These are phyloP conservation scores for Papilio glaucus DNA, from an alignment of 1,140 invertebrate genomes.

Conservation along the genomic window DNA sequence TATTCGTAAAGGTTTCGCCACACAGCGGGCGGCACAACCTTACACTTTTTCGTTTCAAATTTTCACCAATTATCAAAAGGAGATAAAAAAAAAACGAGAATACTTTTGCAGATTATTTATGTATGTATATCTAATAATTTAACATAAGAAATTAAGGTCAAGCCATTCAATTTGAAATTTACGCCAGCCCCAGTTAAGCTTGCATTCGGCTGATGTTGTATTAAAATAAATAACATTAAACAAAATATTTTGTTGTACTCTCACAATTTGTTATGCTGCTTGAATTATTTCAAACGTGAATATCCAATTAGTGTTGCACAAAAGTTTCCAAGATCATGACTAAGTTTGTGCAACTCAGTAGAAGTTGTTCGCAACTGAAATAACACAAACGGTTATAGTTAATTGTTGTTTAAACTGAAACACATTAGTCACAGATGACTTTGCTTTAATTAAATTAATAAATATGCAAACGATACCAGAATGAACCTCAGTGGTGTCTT, in stretches of 20 bases:
- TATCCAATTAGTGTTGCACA: conserved; percentile 8
- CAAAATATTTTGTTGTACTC: conserved; percentile 4
- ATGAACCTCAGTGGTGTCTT: not conserved
- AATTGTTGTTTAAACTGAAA: conserved; percentile 5
- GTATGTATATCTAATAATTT: not conserved
- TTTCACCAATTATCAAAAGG: too few relatives aligned
- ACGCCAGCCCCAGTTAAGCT: not conserved
- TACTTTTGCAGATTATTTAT: not conserved
- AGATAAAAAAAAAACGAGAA: too few relatives aligned
- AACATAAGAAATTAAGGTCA: not conserved
- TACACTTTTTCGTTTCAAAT: too few relatives aligned
- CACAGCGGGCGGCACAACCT: too few relatives aligned
- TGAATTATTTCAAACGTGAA: conserved; percentile 13
- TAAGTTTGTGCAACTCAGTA: conserved; percentile 16
- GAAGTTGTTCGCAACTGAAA: conserved; percentile 2
- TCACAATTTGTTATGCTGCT: not conserved
- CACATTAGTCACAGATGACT: conserved; percentile 16
- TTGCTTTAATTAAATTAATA: not conserved
- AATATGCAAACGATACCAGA: not conserved
- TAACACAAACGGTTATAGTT: conserved; percentile 3
- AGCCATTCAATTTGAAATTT: conserved; percentile 5
- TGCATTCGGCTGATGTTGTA: not conserved
- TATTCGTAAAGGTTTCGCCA: too few relatives aligned
- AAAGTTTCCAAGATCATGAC: conserved; percentile 11
- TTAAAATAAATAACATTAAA: not conserved